Evolutionary conservation across 2,888 invertebrate genomes (phyloP).

Genomic region (Bellardia bayeri): DNA sequence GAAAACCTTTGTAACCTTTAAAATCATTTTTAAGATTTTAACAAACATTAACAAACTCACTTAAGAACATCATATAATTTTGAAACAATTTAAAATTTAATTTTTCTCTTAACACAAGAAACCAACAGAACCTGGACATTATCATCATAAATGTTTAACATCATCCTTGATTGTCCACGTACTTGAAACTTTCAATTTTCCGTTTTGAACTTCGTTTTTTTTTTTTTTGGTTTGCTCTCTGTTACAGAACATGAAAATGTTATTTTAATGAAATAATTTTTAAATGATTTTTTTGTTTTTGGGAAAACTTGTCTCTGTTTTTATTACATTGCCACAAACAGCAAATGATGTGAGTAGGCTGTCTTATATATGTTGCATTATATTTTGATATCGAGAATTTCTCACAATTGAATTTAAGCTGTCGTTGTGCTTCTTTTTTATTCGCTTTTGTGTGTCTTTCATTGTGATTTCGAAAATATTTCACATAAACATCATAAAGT

Average conservation of each 20-base stretch:
- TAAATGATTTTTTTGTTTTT: slow-evolving; percentile 14
- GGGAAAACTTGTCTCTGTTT: background rate
- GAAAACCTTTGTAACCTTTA: background rate
- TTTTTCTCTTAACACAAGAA: slow-evolving; percentile 67
- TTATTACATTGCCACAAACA: background rate
- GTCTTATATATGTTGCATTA: background rate
- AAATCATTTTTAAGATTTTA: slow-evolving; percentile 15
- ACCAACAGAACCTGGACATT: slow-evolving; percentile 38
- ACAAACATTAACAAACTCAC: slow-evolving; percentile 20
- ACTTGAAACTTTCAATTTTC: slow-evolving; percentile 59
- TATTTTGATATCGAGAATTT: slow-evolving; percentile 21
- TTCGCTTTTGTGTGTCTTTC: background rate
- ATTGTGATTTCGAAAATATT: slow-evolving; percentile 17
- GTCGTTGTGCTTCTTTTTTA: background rate
- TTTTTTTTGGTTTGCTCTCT: background rate
- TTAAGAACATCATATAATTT: slow-evolving; percentile 72
- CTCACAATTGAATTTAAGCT: slow-evolving; percentile 36
- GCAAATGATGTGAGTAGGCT: background rate
- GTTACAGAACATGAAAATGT: slow-evolving; percentile 5
- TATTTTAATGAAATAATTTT: slow-evolving; percentile 48
- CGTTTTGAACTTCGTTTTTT: background rate
- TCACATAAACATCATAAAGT: slow-evolving; percentile 46
- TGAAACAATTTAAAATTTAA: slow-evolving; percentile 69
- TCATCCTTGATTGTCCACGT: slow-evolving; percentile 61
- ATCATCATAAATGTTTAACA: slow-evolving; percentile 30